A percentile compares a stretch with the other conserved stretches of the same genome.
Conservation (phyloP, 2,888 invertebrate species). For the Cantharis lateralis region DNA sequence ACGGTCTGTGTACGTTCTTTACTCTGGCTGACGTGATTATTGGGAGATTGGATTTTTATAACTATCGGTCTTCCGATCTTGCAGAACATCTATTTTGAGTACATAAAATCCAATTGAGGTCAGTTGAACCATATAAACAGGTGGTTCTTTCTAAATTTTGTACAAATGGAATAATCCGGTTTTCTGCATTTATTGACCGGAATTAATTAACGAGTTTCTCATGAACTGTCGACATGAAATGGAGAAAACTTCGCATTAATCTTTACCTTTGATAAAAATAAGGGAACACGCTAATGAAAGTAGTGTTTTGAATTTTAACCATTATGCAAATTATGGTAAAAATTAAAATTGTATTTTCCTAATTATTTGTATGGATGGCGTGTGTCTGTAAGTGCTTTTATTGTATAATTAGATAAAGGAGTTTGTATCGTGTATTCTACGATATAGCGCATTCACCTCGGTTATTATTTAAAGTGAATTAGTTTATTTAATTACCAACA, state of each 20-base stretch:
- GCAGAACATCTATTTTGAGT: too few relatives aligned
- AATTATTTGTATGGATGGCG: background rate
- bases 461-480: background rate
- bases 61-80: too few relatives aligned
- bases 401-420: background rate
- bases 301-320: background rate
- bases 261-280: background rate
- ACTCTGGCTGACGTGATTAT: too few relatives aligned
- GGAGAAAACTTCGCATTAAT: background rate
- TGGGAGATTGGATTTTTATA: too few relatives aligned
- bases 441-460: background rate
- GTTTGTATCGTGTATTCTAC: background rate
- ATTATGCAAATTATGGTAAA: background rate
- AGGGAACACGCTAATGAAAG: background rate
- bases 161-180: constrained; percentile 1
- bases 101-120: background rate
- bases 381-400: background rate
- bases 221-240: background rate
- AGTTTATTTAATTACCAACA: background rate
- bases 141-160: constrained; percentile 1
- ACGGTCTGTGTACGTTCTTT: too few relatives aligned
- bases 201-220: background rate
- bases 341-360: background rate
- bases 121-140: background rate
- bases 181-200: background rate